A percentile compares a stretch with the other conserved stretches of the same genome.
Evolutionary conservation across 1,140 invertebrate genomes (phyloP).

Genomic region (Aphelenchoides besseyi): DNA sequence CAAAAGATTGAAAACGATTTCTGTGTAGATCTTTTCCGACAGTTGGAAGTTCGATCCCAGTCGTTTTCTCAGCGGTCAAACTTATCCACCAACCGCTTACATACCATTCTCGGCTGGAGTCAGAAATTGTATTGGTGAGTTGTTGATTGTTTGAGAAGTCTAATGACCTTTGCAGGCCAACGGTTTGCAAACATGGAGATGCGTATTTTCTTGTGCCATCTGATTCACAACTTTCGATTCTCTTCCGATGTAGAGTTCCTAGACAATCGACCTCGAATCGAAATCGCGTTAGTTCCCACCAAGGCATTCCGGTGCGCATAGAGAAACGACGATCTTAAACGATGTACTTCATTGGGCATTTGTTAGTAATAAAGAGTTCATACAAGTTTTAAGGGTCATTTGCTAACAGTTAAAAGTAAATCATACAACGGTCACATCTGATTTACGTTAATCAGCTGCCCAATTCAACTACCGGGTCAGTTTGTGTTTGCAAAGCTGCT

Average conservation of each 20-base stretch:
- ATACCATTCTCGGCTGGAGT: slow-evolving; percentile 64
- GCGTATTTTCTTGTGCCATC: slow-evolving; percentile 62
- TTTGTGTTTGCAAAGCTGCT: too few relatives aligned
- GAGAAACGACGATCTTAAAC: slow-evolving; percentile 24
- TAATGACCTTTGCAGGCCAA: too few relatives aligned
- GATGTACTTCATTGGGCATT: not conserved
- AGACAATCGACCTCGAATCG: slow-evolving; percentile 59
- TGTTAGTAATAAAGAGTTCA: not conserved
- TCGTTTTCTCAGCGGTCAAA: slow-evolving; percentile 14
- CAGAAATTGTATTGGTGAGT: slow-evolving; percentile 62
- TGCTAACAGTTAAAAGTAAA: not conserved
- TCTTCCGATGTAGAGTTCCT: slow-evolving; percentile 53
- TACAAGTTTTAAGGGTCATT: not conserved
- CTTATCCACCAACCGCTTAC: slow-evolving; percentile 1
- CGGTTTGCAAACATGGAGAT: slow-evolving; percentile 64
- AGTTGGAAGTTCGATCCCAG: slow-evolving; percentile 29
- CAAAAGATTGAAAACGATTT: not conserved
- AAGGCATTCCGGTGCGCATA: slow-evolving; percentile 60
- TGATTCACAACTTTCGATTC: slow-evolving; percentile 62
- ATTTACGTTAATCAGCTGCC: too few relatives aligned
- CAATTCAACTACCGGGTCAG: too few relatives aligned
- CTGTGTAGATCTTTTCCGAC: not conserved
- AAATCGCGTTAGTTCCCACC: slow-evolving; percentile 63
- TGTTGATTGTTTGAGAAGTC: too few relatives aligned
- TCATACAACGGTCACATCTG: too few relatives aligned